Evolutionary conservation across 1,140 invertebrate genomes (phyloP), one percentile per base, ranked within the genome.

Genomic region (Scaptomyza hsui): DNA sequence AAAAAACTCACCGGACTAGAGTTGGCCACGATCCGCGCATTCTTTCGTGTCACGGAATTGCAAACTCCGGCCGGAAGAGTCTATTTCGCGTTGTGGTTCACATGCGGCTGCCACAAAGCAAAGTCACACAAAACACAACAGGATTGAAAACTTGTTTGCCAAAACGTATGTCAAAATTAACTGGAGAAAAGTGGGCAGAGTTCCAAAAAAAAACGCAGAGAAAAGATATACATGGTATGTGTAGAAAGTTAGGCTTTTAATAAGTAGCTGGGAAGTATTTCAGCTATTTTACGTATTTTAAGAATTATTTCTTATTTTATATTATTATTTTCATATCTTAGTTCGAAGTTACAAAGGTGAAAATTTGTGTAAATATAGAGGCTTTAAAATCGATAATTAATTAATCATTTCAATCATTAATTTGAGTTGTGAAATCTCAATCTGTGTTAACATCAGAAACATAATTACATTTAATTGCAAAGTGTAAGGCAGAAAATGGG

Each of bases 21-120:
- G 59, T 55, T 55, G 67, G 10, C 48, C 63, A 53, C 47, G 60
- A 65, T 71, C 29, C 45, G 63, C 60, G 53, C 29, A 39, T 53
- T 62, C 51, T 47, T 12, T 55, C 49, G 59, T 69, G 65, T 37
- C 65, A 48, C 44, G 44, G 21, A 19, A 15, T 10, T 42, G 35
- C 16, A 3, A 41, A n/a, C 18, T 16, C 13, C 16, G 4, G 18
- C 18, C 41, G 15, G 26, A 6, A 2, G 18, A 37, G 15, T 47
- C 13, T 3, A 48, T 13, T 48, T 48, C n/a, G 1, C 39, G 29
- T 16, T 53, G 39, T n/a, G 16, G n/a, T 4, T 4, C 18, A 15
- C 10, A n/a, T 19, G n/a, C 7, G 13, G 16, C 7, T 9, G 16
- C 18, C 18, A 19, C 5, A 10, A n/a, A 9, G 4, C 32, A 55